Evolutionary conservation across 2,113 vertebrate species (phyloP).

Genomic region (Alectura lathami): DNA sequence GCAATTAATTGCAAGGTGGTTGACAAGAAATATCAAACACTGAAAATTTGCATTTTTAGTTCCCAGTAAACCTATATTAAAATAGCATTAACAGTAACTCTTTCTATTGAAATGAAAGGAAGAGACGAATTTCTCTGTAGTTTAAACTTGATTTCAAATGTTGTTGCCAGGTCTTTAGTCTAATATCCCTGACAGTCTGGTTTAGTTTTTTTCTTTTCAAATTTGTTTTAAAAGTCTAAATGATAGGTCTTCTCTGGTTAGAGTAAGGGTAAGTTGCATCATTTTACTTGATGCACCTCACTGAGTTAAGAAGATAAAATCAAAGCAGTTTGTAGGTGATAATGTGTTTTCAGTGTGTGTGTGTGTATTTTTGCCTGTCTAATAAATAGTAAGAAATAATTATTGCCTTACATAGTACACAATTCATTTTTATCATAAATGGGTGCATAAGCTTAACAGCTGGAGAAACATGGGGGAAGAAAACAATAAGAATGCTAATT

Average conservation of each 20-base stretch:
- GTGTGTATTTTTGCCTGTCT: neutral
- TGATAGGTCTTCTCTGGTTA: neutral
- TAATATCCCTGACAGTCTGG: neutral
- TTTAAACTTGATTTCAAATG: neutral
- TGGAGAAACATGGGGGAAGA: neutral
- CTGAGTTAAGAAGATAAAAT: neutral
- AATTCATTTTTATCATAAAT: neutral
- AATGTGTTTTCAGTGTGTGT: too few species aligned
- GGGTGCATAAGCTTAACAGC: neutral
- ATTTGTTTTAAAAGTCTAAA: neutral
- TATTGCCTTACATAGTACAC: neutral
- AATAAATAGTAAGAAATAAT: neutral
- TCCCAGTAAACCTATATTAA: neutral
- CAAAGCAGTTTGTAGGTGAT: rapidly evolving
- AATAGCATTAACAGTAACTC: neutral
- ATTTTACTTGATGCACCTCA: neutral
- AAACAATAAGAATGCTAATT: neutral
- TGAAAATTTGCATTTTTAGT: neutral
- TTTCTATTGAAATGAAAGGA: neutral
- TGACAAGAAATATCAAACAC: neutral
- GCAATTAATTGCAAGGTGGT: neutral
- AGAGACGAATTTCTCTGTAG: neutral
- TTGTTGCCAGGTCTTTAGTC: neutral
- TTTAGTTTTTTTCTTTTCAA: neutral
- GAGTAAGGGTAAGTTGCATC: neutral